Evolutionary conservation across 1,140 invertebrate genomes (phyloP).

Genomic region (Zaprionus kolodkinae): DNA sequence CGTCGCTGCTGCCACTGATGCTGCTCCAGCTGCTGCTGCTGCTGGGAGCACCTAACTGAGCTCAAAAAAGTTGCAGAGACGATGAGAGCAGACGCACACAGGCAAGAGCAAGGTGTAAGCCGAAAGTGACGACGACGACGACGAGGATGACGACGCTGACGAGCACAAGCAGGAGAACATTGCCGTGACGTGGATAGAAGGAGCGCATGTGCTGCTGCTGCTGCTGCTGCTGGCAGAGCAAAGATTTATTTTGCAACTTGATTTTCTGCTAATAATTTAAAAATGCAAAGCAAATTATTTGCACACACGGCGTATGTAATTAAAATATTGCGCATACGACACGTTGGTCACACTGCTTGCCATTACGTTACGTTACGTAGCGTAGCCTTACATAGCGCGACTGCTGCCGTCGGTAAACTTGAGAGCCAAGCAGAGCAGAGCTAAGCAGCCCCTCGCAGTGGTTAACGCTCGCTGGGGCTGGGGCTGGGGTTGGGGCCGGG

Average conservation of each 20-base stretch:
- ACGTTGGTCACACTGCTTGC: not conserved
- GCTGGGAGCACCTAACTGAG: conserved; percentile 64
- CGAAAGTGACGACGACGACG: conserved; percentile 51
- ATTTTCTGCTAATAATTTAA: not conserved
- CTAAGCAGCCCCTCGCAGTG: not conserved
- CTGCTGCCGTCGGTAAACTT: conserved; percentile 22
- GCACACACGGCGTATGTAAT: not conserved
- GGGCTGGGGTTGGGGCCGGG: conserved; percentile 11
- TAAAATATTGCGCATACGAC: not conserved
- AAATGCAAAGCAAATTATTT: conserved; percentile 1
- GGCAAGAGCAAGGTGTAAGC: conserved; percentile 62
- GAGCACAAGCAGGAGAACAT: conserved; percentile 23
- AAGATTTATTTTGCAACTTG: not conserved
- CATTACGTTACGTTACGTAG: not conserved
- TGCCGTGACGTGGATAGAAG: conserved; percentile 56
- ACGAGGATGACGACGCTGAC: conserved; percentile 36
- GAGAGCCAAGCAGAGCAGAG: not conserved
- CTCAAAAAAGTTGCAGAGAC: conserved; percentile 69
- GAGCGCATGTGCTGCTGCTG: conserved; percentile 50
- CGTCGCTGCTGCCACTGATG: conserved; percentile 14
- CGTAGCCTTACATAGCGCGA: not conserved
- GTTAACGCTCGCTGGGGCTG: conserved; percentile 14
- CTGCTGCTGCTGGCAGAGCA: conserved; percentile 45
- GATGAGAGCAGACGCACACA: conserved; percentile 54
- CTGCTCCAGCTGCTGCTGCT: too few relatives aligned